Evolutionary conservation across 2,797 vertebrate species (phyloP), one percentile per base, ranked within the genome.

Genomic region (Mastacembelus armatus): DNA sequence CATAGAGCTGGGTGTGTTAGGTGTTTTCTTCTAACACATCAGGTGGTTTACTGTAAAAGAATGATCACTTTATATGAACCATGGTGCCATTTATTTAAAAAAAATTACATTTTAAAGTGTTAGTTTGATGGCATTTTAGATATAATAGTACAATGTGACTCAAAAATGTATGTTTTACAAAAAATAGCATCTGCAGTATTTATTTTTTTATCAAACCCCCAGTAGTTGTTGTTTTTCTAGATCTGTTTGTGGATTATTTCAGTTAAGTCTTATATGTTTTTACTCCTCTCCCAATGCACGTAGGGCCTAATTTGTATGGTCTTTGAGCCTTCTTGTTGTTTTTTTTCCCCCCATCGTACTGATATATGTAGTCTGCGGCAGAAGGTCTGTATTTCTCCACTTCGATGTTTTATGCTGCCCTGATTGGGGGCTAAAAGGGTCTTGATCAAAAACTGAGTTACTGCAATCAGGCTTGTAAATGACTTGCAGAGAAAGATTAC

Each of bases 391-490:
- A 45, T 77, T 80, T 79, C 66, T 63, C 54, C 67, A 45, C 72
- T 74, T 69, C 61, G 62, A 50, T 59, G 78, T 71, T 71, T 72
- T 55, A 52, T 74, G 71, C 49, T 80, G 45, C 55, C 83, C 62
- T 74, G 43, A 66, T 35, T 27, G 21, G 64, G 51, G 82, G 77
- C 80, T 58, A 64, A 74, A 77, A 79, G 64, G 10, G 54, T 59
- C 49, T 40, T 40, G 19, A 2, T 33, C 63, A 77, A 77, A 89
- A 90, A 88, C 65, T 33, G 88, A 83, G 81, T 85, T 68, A 77
- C 70, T 67, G 74, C 79, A 83, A 71, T 78, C 78, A 76, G 78
- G 80, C 85, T 86, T 88, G 84, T 88, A 90, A 75, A 48, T 89
- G 76, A 86, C 72, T 82, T 90, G 73, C 81, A 77, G 57, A 35